Evolutionary conservation across 2,113 vertebrate genomes (phyloP), one percentile per base, ranked within the genome.

Genomic region (Saccopteryx bilineata): DNA sequence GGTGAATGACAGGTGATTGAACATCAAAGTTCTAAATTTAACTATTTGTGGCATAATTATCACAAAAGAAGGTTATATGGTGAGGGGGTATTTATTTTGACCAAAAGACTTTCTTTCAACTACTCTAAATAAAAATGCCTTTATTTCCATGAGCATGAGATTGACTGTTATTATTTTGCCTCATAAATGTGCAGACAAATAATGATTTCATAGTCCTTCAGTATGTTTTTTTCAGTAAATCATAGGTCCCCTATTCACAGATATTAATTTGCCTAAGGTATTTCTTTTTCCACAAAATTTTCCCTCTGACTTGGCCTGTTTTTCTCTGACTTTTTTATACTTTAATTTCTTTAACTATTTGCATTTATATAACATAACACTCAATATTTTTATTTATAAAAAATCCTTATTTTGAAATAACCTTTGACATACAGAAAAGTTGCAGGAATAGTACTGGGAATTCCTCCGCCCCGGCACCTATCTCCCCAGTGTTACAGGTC

Each of bases 101-200:
- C 24, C 65, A 31, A 46, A 82, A 63, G 24, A 72, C 58, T 60
- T 78, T 83, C 65, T 78, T 85, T 85, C 33, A n/a, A 24, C 52
- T 50, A 65, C 5, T 80, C 50, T 69, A 91, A 93, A 63, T 88
- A 71, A 93, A 95, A 76, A 17, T 72, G 11, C 12, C n/a, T 86
- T 82, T 79, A 86, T 92, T 86, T 85, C 78, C 46, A 63, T 54
- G 23, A 69, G 61, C 78, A 24, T 71, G 33, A 91, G 9, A 58
- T 72, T 82, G 28, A 13, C 54, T 46, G 0, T 71, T 89, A 4
- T 15, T 56, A 58, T 79, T 84, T 88, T 80, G 52, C 23, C 28
- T 15, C 21, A 60, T 10, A 82, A 33, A 50, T 52, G 1, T 65
- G 23, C 89, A 28, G 9, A 56, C 39, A 71, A 87, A 56, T 48